Evolutionary conservation across 2,113 vertebrate species (phyloP), one percentile per base, ranked within the genome.

Genomic region (Agapornis roseicollis): DNA sequence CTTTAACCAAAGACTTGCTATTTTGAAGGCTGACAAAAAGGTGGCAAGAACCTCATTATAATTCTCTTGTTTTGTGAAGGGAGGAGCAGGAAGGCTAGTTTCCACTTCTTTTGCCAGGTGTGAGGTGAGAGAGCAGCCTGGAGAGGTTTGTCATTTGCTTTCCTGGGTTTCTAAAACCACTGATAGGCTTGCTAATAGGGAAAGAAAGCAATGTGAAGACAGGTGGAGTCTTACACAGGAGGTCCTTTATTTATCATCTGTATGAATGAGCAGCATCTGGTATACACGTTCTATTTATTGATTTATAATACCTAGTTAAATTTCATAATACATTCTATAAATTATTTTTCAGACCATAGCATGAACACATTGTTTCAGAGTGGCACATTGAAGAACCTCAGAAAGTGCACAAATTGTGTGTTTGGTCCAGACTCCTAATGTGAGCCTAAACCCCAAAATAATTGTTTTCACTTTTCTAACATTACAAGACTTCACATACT

Each of bases 201-300:
- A 64, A 68, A 70, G 20, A 37, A 60, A 70, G 13, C 19, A 42
- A 52, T 17, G 11, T 10, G 2, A 60, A 53, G 39, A 44, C 8
- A 63, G 9, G 29, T 64, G 11, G 23, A 65, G 5, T 41, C 47
- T 88, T 80, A 53, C 4, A 19, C 6, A 39, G 44, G 25, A 84
- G 35, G 11, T 24, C 5, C 55, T 92, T 85, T 27, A 35, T 76
- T 69, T 49, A 47, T 55, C 11, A 17, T 44, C 29, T 61, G 6
- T n/a, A 15, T 72, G 47, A 89, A 60, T 0, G 2, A 68, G 8
- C 0, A 0, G 10, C 16, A 72, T 37, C 44, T 44, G 20, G 7
- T 74, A 37, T 41, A 24, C 4, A 29, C 19, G 9, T 22, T 88
- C 46, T 71, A 85, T 73, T 42, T 89, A 35, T 6, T 50, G 15